A percentile compares a stretch with the other conserved stretches of the same genome.
Evolutionary conservation across 2,888 invertebrate species (phyloP).

Genomic region (Ametastegia equiseti): DNA sequence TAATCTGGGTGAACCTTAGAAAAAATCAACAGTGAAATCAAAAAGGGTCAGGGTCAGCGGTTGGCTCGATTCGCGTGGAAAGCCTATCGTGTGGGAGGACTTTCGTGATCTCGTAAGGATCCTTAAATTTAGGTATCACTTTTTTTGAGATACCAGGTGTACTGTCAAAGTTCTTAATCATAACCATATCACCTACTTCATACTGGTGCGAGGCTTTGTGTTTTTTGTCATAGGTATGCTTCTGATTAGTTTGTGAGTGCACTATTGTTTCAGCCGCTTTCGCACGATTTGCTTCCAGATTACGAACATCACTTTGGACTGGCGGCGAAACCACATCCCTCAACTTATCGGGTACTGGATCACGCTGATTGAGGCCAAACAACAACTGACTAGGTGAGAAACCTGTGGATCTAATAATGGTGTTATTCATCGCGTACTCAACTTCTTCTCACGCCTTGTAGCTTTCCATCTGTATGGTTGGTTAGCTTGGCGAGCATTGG

Average conservation of each 20-base stretch:
- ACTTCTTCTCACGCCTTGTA: neutral
- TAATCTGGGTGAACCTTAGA: no score
- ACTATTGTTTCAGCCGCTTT: constrained; percentile 40
- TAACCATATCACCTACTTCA: no score
- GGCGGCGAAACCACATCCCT: constrained; percentile 47
- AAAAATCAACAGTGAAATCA: no score
- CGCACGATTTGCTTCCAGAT: constrained; percentile 5
- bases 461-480: neutral
- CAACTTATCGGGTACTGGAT: neutral
- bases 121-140: no score
- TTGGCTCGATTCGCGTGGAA: no score
- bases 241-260: constrained; percentile 4
- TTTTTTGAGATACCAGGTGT: no score
- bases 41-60: no score
- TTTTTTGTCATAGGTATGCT: neutral
- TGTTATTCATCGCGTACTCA: neutral
- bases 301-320: constrained; percentile 20
- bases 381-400: neutral
- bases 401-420: neutral
- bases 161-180: no score
- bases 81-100: no score
- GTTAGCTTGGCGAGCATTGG: constrained; percentile 59
- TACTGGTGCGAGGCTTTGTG: no score
- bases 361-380: constrained; percentile 13
- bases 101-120: no score